Base-by-base conservation (phyloP, 1,140 invertebrate species). In the Drosophila saltans region DNA sequence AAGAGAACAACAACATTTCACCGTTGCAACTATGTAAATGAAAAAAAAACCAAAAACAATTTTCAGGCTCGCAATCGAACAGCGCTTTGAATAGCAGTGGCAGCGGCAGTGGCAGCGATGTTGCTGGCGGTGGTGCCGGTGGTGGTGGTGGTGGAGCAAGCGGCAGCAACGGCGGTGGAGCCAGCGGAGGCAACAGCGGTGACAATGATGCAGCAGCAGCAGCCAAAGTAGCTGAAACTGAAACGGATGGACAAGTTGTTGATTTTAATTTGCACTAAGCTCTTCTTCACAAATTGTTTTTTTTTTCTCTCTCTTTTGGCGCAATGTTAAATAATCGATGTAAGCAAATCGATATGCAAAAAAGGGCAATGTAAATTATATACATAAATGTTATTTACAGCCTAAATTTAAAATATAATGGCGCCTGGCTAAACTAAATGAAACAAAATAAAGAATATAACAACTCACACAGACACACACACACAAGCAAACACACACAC, bases 21-120 rank as follows among this genome's bases (percentile, higher is more conserved):
- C 24, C 68, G 10, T 69, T 52, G 45, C 21, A 59, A 30, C 57
- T 59, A 26, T 52, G 45, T 52, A 52, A 52, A 16, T 16, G 16
- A 16, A 26, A 52, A 10, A 33, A 55, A 52, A 16, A 57, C 58
- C n/a, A 33, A 59, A 78, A 39, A 56, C 16, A 60, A n/a, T 56
- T 65, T 33, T 36, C 64, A 88, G 84, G 85, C 45, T 88, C 84
- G n/a, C 84, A 88, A 63, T 88, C 84, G 33, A 88, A 88, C 78
- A 88, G 75, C 78, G 84, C 77, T 58, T 63, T 88, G 40, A 88
- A 89, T 59, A 85, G 61, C 70, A 82, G 67, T 67, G 72, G 75
- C 30, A 36, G 63, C 64, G 52, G 30, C 36, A 55, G 21, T 30
- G 33, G 70, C 8, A 45, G 65, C 2, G 66, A 69, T 43, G 78